Conservation (phyloP, 2,797 vertebrate species). For the Erpetoichthys calabaricus region DNA sequence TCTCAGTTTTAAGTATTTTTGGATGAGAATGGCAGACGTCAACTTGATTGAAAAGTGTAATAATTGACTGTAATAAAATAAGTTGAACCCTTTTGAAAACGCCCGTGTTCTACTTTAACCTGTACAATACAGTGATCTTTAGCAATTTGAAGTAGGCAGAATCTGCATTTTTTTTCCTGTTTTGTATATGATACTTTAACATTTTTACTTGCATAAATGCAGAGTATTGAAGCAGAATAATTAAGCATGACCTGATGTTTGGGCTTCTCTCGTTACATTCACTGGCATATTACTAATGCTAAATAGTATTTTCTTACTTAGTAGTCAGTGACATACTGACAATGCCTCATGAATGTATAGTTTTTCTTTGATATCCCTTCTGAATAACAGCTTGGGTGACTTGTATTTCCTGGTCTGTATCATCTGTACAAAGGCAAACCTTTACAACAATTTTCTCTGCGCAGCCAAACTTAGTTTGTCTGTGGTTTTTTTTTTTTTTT, state of each 20-base stretch:
- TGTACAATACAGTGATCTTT: conserved; percentile 13
- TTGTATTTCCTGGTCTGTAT: conserved; percentile 40
- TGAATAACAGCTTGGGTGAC: conserved; percentile 47
- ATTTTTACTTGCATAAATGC: conserved; percentile 36
- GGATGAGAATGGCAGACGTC: conserved; percentile 68
- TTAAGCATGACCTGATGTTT: conserved; percentile 41
- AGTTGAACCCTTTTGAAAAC: conserved; percentile 49
- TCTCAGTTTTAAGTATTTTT: conserved; percentile 38
- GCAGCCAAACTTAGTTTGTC: conserved; percentile 62
- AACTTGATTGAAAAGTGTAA: conserved; percentile 54
- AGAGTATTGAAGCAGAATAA: conserved; percentile 22
- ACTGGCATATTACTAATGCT: conserved; percentile 42
- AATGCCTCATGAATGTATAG: conserved; percentile 55
- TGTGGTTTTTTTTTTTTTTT: conserved; percentile 53
- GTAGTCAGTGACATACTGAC: conserved; percentile 46
- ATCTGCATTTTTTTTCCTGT: conserved; percentile 19
- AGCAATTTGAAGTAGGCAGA: conserved; percentile 4
- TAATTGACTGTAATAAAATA: conserved; percentile 66
- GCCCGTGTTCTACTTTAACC: conserved; percentile 46
- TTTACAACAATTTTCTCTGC: conserved; percentile 32
- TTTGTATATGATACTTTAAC: conserved; percentile 14
- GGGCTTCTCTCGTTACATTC: conserved; percentile 45
- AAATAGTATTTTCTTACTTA: conserved; percentile 56
- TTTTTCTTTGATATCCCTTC: conserved; percentile 43
- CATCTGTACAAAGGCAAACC: conserved; percentile 39